phyloP scores from a whole-genome alignment of 92 coral and sea anemone species.

The Plumapathes pennacea region DNA sequence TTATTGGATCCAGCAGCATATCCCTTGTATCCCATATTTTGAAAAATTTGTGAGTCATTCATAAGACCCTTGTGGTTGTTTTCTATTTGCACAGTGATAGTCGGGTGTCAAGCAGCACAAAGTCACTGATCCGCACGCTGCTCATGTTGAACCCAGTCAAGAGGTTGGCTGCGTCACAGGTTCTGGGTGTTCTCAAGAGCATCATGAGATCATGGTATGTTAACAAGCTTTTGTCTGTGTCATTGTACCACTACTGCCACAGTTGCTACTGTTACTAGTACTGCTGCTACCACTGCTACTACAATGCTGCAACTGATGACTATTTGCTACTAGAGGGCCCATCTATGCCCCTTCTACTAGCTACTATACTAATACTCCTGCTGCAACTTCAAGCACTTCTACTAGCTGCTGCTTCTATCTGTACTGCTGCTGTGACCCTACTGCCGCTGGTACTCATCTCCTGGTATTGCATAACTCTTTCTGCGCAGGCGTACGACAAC shows the following conservation, averaged over 20 bases:
- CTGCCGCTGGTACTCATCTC: neutral
- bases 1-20: too few species aligned
- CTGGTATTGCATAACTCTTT: neutral
- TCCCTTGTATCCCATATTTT: too few species aligned
- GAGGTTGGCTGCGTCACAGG: conserved; percentile 86
- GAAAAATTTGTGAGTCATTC: too few species aligned
- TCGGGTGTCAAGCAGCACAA: conserved; percentile 88
- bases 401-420: too few species aligned
- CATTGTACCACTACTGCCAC: too few species aligned
- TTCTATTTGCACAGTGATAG: conserved; percentile 75
- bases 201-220: conserved; percentile 92
- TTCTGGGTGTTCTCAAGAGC: conserved; percentile 71
- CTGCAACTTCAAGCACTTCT: too few species aligned
- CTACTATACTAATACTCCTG: too few species aligned
- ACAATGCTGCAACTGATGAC: neutral
- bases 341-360: too few species aligned
- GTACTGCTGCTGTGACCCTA: too few species aligned
- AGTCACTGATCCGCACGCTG: conserved; percentile 75
- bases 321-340: too few species aligned
- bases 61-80: too few species aligned
- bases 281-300: neutral
- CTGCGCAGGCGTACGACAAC: conserved; percentile 76
- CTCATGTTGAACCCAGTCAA: conserved; percentile 86
- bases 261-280: neutral
- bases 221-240: neutral